These are phyloP conservation scores for Cylas formicarius DNA, from an alignment of 1,140 invertebrate genomes.

Conservation along the genomic window DNA sequence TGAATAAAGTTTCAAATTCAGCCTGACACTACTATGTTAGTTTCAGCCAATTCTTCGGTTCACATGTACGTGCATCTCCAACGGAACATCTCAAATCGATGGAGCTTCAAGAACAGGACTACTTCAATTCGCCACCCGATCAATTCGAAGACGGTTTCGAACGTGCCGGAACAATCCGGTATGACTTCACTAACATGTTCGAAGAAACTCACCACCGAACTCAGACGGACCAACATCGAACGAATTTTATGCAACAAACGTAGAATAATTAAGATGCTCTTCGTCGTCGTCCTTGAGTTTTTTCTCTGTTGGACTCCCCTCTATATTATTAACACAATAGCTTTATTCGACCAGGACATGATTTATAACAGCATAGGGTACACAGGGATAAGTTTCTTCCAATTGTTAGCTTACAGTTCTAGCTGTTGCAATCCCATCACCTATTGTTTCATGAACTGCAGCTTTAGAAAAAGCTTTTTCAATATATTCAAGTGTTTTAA, in stretches of 20 bases:
- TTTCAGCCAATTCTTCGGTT: slow-evolving; percentile 26
- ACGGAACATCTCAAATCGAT: slow-evolving; percentile 28
- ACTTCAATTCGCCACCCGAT: slow-evolving; percentile 2
- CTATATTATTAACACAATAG: slow-evolving; percentile 59
- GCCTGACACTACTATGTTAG: no score
- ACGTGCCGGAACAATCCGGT: slow-evolving; percentile 32
- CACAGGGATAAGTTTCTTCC: slow-evolving; percentile 50
- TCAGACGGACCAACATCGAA: slow-evolving; percentile 43
- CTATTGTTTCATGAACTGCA: slow-evolving; percentile 69
- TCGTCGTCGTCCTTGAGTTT: slow-evolving; percentile 66
- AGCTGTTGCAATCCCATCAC: slow-evolving; percentile 70
- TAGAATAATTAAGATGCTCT: slow-evolving; percentile 47
- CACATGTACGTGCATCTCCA: slow-evolving; percentile 34
- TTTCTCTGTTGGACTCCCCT: slow-evolving; percentile 72
- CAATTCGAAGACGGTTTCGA: slow-evolving; percentile 21
- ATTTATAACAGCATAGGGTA: slow-evolving; percentile 49
- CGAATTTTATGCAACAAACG: slow-evolving; percentile 45
- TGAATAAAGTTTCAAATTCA: no score
- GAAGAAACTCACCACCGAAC: slow-evolving; percentile 18
- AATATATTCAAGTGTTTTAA: slow-evolving; percentile 49
- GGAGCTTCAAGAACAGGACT: slow-evolving; percentile 20
- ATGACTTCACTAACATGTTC: slow-evolving; percentile 26
- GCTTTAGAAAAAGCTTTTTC: slow-evolving; percentile 58
- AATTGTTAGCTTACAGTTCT: slow-evolving; percentile 59
- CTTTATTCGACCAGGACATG: slow-evolving; percentile 48